Evolutionary conservation across 2,888 invertebrate species (phyloP).

Genomic region (Ctena decussata): DNA sequence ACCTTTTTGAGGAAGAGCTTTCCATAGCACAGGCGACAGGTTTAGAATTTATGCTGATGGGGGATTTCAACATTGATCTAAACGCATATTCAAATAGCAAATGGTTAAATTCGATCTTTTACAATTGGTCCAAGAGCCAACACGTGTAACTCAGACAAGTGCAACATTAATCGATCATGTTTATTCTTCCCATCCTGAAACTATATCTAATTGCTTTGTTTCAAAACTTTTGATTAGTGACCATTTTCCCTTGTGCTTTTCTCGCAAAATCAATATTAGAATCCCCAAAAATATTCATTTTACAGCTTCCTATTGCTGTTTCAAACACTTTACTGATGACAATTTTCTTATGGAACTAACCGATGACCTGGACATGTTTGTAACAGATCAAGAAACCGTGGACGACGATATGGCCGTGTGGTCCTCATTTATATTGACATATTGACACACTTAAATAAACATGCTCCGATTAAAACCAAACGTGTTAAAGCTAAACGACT

Average conservation of each 20-base stretch:
- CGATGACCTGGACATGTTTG: neutral
- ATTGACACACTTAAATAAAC: neutral
- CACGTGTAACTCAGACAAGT: too few species aligned
- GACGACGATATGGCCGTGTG: neutral
- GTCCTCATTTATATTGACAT: neutral
- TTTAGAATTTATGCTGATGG: too few species aligned
- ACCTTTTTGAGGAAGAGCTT: neutral
- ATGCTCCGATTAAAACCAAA: neutral
- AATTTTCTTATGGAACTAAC: neutral
- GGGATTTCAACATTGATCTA: too few species aligned
- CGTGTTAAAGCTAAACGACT: neutral
- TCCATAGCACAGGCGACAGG: too few species aligned
- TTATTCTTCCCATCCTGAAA: neutral
- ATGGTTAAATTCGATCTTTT: too few species aligned
- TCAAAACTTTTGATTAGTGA: neutral
- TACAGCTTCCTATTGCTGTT: neutral
- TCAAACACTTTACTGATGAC: neutral
- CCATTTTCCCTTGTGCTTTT: neutral
- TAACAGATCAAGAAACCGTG: neutral
- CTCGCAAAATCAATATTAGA: neutral
- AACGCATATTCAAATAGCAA: too few species aligned
- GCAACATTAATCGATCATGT: too few species aligned
- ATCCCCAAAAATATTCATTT: neutral
- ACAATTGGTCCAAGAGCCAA: too few species aligned
- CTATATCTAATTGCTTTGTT: neutral